Evolutionary conservation across 2,888 invertebrate genomes (phyloP).

Genomic region (Philhelius pedissequus): DNA sequence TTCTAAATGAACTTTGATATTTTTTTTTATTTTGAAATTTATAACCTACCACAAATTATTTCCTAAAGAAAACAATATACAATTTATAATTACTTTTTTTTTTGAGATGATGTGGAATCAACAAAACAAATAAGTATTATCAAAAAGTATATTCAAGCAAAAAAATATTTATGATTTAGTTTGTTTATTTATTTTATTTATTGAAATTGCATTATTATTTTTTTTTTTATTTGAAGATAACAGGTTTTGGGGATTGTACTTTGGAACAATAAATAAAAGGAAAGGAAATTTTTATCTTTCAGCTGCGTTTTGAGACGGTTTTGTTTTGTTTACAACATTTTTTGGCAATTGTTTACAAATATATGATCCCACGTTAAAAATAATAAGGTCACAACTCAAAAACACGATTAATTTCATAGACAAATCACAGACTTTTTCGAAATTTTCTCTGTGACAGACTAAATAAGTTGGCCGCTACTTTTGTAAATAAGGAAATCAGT

Average conservation of each 20-base stretch:
- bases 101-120: neutral
- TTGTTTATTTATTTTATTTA: neutral
- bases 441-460: too few species aligned
- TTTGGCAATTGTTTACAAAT: too few species aligned
- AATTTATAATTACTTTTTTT: neutral
- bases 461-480: too few species aligned
- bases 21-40: neutral
- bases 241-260: neutral
- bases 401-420: too few species aligned
- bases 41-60: neutral
- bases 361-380: too few species aligned
- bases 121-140: neutral
- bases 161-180: neutral
- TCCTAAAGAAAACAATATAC: neutral
- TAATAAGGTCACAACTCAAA: too few species aligned
- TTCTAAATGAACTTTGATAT: too few species aligned
- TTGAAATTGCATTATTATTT: neutral
- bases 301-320: too few species aligned
- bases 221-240: neutral
- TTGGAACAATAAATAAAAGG: neutral
- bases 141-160: neutral
- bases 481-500: too few species aligned
- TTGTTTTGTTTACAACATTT: too few species aligned
- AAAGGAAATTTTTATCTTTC: neutral
- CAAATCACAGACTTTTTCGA: too few species aligned